phyloP scores from a whole-genome alignment of 2,888 invertebrate genomes.

The Pinctada fucata region DNA sequence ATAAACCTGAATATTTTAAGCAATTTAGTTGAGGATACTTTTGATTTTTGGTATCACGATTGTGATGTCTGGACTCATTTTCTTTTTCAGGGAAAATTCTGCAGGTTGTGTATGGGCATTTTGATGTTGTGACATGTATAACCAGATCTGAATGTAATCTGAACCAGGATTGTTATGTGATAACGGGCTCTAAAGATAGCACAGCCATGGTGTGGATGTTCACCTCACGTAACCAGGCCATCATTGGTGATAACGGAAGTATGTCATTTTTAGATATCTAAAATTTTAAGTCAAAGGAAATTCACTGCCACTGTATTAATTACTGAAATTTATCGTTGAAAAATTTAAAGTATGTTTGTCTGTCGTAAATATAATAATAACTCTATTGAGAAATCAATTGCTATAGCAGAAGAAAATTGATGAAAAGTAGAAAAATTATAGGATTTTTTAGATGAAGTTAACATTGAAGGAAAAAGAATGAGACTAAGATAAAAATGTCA shows the following conservation, averaged over 20 bases:
- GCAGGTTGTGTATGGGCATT: slow-evolving; percentile 99
- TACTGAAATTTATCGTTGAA: background rate
- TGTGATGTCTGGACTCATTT: background rate
- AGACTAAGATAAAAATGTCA: no score
- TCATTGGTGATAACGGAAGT: slow-evolving; percentile 91
- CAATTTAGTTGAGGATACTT: no score
- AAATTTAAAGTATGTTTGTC: no score
- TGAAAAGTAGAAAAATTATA: no score
- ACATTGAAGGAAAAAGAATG: no score
- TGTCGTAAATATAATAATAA: no score
- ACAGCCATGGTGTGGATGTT: slow-evolving; percentile 99
- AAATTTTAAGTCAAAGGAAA: background rate
- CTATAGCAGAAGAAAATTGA: no score
- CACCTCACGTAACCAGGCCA: slow-evolving; percentile 89
- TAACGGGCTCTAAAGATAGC: slow-evolving; percentile 98
- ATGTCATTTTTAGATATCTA: slow-evolving; percentile 47
- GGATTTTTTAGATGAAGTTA: no score
- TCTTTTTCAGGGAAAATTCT: slow-evolving; percentile 90
- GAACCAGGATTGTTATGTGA: slow-evolving; percentile 97
- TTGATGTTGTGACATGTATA: slow-evolving; percentile 98
- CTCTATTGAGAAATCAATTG: no score
- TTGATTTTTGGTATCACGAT: no score
- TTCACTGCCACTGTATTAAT: background rate
- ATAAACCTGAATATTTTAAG: no score
- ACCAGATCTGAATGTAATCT: slow-evolving; percentile 98